Percentiles rank a stretch among this genome's conserved stretches.
phyloP scores from a whole-genome alignment of 1,140 invertebrate genomes.

The Aporrectodea caliginosa region DNA sequence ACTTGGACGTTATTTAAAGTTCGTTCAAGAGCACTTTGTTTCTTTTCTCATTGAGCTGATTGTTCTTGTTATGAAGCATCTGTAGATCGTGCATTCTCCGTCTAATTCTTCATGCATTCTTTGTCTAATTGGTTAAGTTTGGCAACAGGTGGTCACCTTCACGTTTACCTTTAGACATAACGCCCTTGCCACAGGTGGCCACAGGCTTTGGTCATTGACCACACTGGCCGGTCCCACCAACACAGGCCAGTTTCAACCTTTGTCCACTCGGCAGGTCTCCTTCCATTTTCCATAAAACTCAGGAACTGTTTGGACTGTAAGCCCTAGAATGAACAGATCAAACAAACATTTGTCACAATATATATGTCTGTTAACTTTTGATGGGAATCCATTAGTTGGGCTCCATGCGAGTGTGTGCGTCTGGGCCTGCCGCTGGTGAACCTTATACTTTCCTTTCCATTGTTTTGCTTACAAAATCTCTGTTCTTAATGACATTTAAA shows the following conservation, averaged over 20 bases:
- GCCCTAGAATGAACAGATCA: constrained; percentile 54
- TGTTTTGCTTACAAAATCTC: neutral
- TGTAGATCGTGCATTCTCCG: constrained; percentile 28
- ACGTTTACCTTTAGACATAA: no score
- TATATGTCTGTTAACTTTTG: constrained; percentile 17
- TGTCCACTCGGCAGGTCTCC: constrained; percentile 58
- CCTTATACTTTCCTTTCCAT: no score
- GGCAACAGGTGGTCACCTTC: no score
- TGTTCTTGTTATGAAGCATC: neutral
- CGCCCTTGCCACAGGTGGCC: no score
- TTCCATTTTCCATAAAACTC: constrained; percentile 66
- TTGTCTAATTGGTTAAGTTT: no score
- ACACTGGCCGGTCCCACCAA: no score
- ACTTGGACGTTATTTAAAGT: no score
- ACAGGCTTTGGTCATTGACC: no score
- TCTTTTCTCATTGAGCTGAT: neutral
- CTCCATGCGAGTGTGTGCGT: no score
- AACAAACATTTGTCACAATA: constrained; percentile 9
- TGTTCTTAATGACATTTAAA: no score
- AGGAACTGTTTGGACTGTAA: constrained; percentile 65
- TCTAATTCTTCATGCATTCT: constrained; percentile 58
- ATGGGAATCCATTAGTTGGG: neutral
- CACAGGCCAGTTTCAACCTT: no score
- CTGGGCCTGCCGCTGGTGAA: no score
- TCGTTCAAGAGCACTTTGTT: neutral